Evolutionary conservation across 2,888 invertebrate species (phyloP).

Genomic region (Dyspetes luteomarginatus): DNA sequence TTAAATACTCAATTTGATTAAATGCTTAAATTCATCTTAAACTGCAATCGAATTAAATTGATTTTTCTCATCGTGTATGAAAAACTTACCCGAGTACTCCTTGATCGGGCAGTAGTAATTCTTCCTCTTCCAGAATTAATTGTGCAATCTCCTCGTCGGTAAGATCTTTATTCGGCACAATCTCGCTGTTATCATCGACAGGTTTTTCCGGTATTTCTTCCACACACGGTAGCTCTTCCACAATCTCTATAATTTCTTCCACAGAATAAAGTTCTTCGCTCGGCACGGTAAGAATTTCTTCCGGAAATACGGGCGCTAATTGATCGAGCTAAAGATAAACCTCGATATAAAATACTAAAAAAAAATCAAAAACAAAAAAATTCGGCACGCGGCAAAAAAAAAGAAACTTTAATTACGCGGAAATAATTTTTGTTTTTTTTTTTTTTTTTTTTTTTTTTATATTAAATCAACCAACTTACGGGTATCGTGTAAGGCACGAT

Average conservation of each 20-base stretch:
- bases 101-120: conserved; percentile 87
- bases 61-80: neutral
- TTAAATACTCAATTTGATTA: no score
- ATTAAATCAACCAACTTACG: conserved; percentile 71
- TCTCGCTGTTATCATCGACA: conserved; percentile 78
- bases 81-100: conserved; percentile 87
- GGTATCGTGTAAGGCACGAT: conserved; percentile 82
- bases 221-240: conserved; percentile 53
- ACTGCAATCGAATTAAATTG: neutral
- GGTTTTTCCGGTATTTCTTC: conserved; percentile 75
- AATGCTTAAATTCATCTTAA: no score
- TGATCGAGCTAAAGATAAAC: conserved; percentile 57
- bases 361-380: neutral
- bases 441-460: no score
- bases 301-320: conserved; percentile 74
- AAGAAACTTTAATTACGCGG: no score
- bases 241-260: conserved; percentile 62
- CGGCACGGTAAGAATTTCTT: conserved; percentile 65
- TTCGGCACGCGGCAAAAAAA: neutral
- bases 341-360: neutral
- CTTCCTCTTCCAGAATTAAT: conserved; percentile 88
- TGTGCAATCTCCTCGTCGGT: conserved; percentile 89
- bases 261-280: conserved; percentile 66
- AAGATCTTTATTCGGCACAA: conserved; percentile 82
- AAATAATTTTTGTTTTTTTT: neutral